phyloP scores from a whole-genome alignment of 2,888 invertebrate species.

The Bellardia bayeri region DNA sequence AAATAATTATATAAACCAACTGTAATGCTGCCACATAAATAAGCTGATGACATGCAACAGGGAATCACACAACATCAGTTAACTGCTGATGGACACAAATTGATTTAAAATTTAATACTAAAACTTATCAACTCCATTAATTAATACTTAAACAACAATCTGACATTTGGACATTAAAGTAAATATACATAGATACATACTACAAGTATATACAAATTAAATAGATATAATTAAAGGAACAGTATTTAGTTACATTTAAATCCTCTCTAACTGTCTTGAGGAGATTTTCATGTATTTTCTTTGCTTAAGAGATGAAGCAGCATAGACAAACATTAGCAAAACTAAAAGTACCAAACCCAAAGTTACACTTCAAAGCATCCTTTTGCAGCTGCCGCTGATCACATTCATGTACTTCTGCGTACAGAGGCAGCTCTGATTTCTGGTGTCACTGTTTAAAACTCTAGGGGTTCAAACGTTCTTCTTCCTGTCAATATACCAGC shows the following conservation, averaged over 20 bases:
- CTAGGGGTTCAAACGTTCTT: constrained; percentile 26
- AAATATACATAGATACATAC: background rate
- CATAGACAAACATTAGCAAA: background rate
- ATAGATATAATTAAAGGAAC: background rate
- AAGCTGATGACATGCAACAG: constrained; percentile 14
- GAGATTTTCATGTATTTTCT: constrained; percentile 29
- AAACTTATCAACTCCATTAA: constrained; percentile 9
- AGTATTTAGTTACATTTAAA: constrained; percentile 11
- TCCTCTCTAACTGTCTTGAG: background rate
- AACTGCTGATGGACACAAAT: constrained; percentile 14
- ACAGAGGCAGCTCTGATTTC: background rate
- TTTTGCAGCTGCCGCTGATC: background rate
- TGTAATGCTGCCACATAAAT: background rate
- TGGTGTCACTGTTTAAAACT: constrained; percentile 36
- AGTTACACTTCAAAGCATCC: constrained; percentile 28
- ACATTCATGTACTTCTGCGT: background rate
- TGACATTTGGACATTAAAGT: background rate
- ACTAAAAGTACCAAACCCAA: constrained; percentile 7
- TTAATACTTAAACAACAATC: background rate
- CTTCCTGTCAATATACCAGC: constrained; percentile 27
- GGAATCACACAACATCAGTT: constrained; percentile 17
- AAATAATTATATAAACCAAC: no score
- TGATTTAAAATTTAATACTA: constrained; percentile 26
- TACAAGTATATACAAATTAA: background rate
- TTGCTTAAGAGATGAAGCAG: constrained; percentile 7